Conservation (phyloP, 2,888 invertebrate species). For the Morpho achilles region DNA sequence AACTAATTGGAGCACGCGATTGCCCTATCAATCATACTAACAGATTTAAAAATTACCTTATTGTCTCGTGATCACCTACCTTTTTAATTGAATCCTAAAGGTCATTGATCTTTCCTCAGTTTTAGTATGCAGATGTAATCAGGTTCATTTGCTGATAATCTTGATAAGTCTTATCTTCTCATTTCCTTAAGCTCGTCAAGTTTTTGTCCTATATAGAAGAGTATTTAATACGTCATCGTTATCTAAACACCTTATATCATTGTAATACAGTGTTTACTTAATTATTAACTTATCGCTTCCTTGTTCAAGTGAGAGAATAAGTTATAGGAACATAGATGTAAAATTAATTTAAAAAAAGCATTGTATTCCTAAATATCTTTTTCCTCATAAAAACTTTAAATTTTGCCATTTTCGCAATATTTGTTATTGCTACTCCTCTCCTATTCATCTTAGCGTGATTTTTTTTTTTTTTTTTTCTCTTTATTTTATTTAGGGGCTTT, state of each 20-base stretch:
- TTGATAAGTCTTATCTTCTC: conserved; percentile 20
- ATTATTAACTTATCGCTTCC: neutral
- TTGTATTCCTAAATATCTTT: too few species aligned
- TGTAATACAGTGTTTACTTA: conserved; percentile 3
- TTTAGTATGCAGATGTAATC: conserved; percentile 9
- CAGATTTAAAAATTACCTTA: conserved; percentile 17
- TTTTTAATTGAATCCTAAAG: conserved; percentile 8
- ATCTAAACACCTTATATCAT: conserved; percentile 4
- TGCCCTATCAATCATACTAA: conserved; percentile 52
- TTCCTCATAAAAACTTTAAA: too few species aligned
- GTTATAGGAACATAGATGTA: too few species aligned
- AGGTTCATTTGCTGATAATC: conserved; percentile 10
- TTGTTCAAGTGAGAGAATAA: neutral
- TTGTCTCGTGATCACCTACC: conserved; percentile 6
- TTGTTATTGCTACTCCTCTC: too few species aligned
- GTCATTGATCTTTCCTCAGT: conserved; percentile 13
- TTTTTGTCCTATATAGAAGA: neutral
- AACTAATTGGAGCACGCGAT: conserved; percentile 63
- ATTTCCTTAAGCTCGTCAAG: conserved; percentile 13
- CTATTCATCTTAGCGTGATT: too few species aligned
- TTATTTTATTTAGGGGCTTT: too few species aligned
- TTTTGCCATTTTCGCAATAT: too few species aligned
- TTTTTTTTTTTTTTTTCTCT: too few species aligned
- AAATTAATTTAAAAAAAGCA: too few species aligned
- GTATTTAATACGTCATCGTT: conserved; percentile 4